A percentile compares a stretch with the other conserved stretches of the same genome.
Evolutionary conservation across 2,888 invertebrate species (phyloP).

Genomic region (Tachina fera): DNA sequence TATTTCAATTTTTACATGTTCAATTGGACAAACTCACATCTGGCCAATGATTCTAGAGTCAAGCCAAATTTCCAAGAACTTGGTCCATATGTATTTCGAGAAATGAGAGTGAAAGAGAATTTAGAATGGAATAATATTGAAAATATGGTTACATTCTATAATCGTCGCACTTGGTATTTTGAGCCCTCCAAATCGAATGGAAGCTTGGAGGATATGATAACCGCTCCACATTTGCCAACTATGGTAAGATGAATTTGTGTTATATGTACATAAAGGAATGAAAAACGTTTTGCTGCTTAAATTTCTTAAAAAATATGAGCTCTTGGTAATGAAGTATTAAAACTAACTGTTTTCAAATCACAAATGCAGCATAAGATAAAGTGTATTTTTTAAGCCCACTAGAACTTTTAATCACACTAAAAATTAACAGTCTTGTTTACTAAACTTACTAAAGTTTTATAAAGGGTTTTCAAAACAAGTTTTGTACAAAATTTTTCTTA

Average conservation of each 20-base stretch:
- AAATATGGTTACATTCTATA: constrained; percentile 89
- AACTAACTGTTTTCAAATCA: too few relatives aligned
- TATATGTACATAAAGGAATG: too few relatives aligned
- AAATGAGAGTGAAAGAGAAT: constrained; percentile 81
- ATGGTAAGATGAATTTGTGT: constrained; percentile 85
- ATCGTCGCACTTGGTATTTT: constrained; percentile 89
- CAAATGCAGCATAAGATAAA: too few relatives aligned
- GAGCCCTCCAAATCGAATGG: constrained; percentile 87
- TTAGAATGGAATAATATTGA: constrained; percentile 86
- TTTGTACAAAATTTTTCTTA: too few relatives aligned
- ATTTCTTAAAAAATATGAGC: too few relatives aligned
- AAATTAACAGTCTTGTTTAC: too few relatives aligned
- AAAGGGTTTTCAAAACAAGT: too few relatives aligned
- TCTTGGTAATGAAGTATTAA: too few relatives aligned
- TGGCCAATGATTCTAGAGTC: constrained; percentile 83
- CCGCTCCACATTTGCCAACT: constrained; percentile 89
- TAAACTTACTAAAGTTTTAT: too few relatives aligned
- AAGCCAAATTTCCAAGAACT: constrained; percentile 86
- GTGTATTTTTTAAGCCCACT: too few relatives aligned
- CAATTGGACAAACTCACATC: constrained; percentile 90
- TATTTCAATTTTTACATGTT: constrained; percentile 89
- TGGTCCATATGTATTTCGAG: constrained; percentile 86
- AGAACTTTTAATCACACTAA: too few relatives aligned
- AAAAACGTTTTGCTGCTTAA: too few relatives aligned
- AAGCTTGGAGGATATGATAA: constrained; percentile 86